Percentiles rank a stretch among this genome's conserved stretches.
These are phyloP conservation scores for Lithophane ornitopus DNA, from an alignment of 2,888 invertebrate species.

Conservation along the genomic window DNA sequence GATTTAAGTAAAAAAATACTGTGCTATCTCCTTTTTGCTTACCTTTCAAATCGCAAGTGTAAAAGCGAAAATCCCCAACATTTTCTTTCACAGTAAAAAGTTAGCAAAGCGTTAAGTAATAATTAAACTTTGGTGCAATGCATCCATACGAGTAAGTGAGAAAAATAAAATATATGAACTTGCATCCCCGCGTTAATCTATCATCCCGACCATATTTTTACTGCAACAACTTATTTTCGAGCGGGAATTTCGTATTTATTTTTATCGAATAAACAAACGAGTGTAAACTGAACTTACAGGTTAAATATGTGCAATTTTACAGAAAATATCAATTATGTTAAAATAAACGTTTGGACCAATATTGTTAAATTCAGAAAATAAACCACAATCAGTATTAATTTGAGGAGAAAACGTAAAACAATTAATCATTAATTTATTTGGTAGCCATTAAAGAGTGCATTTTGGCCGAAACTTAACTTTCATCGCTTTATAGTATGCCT, in stretches of 20 bases:
- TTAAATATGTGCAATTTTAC: neutral
- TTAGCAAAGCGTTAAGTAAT: slow-evolving; percentile 4
- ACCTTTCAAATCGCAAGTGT: neutral
- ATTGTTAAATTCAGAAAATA: neutral
- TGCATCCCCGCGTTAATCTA: slow-evolving; percentile 35
- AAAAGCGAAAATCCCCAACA: neutral
- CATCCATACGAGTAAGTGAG: slow-evolving; percentile 2
- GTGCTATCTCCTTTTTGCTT: no score
- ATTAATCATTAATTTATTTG: neutral
- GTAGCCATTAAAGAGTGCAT: slow-evolving; percentile 3
- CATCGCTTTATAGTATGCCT: neutral
- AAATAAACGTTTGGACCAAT: slow-evolving; percentile 1
- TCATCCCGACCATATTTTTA: slow-evolving; percentile 37
- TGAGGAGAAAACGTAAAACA: neutral
- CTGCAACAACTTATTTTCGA: slow-evolving; percentile 23
- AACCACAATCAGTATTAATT: neutral
- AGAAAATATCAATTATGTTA: neutral
- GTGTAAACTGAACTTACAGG: neutral
- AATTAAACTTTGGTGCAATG: slow-evolving; percentile 35
- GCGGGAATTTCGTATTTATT: slow-evolving; percentile 9
- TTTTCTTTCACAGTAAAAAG: neutral
- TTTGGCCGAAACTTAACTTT: neutral
- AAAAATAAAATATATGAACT: slow-evolving; percentile 49
- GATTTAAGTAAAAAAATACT: neutral
- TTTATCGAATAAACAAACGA: neutral